Evolutionary conservation across 2,888 invertebrate genomes (phyloP), one percentile per base, ranked within the genome.

Genomic region (Corythucha ciliata): DNA sequence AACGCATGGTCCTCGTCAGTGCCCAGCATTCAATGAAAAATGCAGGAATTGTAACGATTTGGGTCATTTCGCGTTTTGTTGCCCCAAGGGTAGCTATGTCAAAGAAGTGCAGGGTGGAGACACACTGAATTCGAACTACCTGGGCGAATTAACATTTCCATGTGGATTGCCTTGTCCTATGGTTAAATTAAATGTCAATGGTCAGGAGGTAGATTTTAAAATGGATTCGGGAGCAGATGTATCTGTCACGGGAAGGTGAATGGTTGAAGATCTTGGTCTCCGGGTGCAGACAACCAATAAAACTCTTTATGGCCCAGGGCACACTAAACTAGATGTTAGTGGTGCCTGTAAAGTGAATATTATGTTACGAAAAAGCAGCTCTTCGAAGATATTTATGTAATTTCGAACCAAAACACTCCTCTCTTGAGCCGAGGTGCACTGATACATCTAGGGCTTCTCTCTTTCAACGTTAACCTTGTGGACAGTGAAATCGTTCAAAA

Each of bases 301-400:
- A 39, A 6, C 25, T 5, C 8, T 44, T 5, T 44, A 27, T 44
- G 44, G 44, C 12, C 44, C 44, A 26, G n/a, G 44, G 3, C 25
- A 26, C 5, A 44, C 44, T 10, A 44, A 14, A 18, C 18, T 44
- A 27, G 7, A 22, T 48, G 22, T 48, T 2, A 25, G 14, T n/a
- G 39, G 39, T 3, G 39, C 25, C 8, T 39, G 39, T 4, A 1
- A n/a, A 39, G 14, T 25, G 24, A 39, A 12, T 1, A 39, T 39
- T 21, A 3, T 24, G 2, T 39, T 24, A 39, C 22, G 14, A 21
- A 21, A 5, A 39, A 39, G 2, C 8, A 8, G 22, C 14, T 39
- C 5, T n/a, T 24, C 12, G 39, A 21, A 7, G 39, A 39, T 1
- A 39, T 39, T 39, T 39, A 39, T 21, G 22, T 39, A 4, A 24